phyloP scores from a whole-genome alignment of 2,888 invertebrate genomes.

The Conus canariensis region DNA sequence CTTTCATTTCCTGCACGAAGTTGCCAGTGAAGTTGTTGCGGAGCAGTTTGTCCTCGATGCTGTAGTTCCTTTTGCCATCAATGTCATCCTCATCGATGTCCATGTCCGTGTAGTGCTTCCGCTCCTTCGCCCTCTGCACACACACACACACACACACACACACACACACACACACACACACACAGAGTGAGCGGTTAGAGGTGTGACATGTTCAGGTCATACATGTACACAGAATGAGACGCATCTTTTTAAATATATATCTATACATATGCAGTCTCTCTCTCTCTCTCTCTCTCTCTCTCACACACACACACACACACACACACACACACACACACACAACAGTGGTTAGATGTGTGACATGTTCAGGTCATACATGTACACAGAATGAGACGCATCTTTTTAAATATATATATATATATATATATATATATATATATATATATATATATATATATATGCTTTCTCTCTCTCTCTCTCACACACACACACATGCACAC shows the following conservation, averaged over 20 bases:
- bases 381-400: too few relatives aligned
- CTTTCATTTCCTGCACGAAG: conserved; percentile 92
- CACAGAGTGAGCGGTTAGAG: not conserved
- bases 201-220: not conserved
- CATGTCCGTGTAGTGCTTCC: conserved; percentile 96
- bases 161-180: too few relatives aligned
- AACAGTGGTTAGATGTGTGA: not conserved
- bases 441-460: too few relatives aligned
- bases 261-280: too few relatives aligned
- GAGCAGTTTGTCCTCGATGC: conserved; percentile 94
- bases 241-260: too few relatives aligned
- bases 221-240: too few relatives aligned
- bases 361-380: not conserved
- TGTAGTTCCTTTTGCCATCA: conserved; percentile 92
- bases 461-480: not conserved
- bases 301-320: not conserved
- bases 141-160: conserved; percentile 12
- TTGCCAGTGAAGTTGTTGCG: conserved; percentile 86
- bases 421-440: too few relatives aligned
- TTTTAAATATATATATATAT: too few relatives aligned
- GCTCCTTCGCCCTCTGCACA: conserved; percentile 87
- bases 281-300: not conserved
- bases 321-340: not conserved
- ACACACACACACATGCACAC: not conserved
- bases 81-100: conserved; percentile 89